Evolutionary conservation across 2,797 vertebrate genomes (phyloP).

Genomic region (Poeciliopsis turneri): DNA sequence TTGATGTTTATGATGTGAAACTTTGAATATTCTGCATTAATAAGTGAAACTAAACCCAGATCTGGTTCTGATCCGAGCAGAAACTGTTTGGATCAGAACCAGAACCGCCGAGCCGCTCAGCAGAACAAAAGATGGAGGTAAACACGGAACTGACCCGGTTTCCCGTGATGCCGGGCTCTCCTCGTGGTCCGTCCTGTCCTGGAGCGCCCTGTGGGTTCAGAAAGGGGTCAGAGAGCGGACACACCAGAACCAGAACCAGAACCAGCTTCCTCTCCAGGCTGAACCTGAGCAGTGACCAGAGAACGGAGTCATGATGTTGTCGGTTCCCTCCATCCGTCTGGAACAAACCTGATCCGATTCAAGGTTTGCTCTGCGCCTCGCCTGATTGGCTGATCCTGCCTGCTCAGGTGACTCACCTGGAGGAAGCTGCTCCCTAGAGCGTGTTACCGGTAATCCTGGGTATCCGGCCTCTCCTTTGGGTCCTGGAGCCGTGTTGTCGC

Average conservation of each 20-base stretch:
- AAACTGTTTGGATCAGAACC: too few relatives aligned
- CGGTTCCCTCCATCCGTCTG: too few relatives aligned
- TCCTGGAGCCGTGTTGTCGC: slow-evolving; percentile 71
- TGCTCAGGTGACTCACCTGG: neutral
- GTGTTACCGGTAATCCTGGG: slow-evolving; percentile 79
- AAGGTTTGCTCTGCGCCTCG: neutral
- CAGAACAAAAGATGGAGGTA: too few relatives aligned
- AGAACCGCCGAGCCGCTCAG: too few relatives aligned
- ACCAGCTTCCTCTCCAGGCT: too few relatives aligned
- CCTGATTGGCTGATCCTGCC: neutral
- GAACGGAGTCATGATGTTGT: too few relatives aligned
- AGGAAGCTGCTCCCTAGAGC: neutral
- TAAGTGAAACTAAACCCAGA: too few relatives aligned
- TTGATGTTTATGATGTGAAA: too few relatives aligned
- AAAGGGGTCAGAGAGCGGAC: neutral
- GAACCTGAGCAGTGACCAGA: too few relatives aligned
- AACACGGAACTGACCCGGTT: slow-evolving; percentile 61
- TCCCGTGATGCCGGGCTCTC: slow-evolving; percentile 63
- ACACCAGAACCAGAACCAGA: neutral
- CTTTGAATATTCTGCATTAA: too few relatives aligned
- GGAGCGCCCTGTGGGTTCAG: slow-evolving; percentile 74
- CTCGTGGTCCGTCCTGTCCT: slow-evolving; percentile 71
- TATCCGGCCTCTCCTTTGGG: slow-evolving; percentile 83
- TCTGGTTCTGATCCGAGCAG: too few relatives aligned
- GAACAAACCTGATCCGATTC: too few relatives aligned